Percentiles rank a stretch among this genome's conserved stretches.
Conservation (phyloP, 1,140 invertebrate species). For the Conus betulinus region DNA sequence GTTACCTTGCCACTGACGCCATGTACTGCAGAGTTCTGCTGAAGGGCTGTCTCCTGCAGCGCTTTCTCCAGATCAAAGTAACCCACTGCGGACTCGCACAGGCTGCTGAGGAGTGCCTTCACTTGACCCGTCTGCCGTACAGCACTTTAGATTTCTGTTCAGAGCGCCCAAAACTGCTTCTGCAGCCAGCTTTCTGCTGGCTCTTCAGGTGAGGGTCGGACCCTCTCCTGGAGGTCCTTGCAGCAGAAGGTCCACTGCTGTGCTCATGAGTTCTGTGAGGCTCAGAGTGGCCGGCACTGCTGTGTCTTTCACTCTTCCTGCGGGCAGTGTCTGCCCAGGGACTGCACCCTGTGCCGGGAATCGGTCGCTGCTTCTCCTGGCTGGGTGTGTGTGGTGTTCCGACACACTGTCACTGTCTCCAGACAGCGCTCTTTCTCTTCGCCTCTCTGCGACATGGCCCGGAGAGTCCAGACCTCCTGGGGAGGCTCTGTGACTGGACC, state of each 20-base stretch:
- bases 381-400: not conserved
- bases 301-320: not conserved
- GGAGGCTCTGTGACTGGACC: not conserved
- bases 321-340: not conserved
- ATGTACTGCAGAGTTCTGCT: not conserved
- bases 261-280: not conserved
- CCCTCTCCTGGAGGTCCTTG: not conserved
- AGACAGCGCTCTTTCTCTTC: not conserved
- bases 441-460: not conserved
- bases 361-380: not conserved
- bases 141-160: not conserved
- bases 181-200: not conserved
- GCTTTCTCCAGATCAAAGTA: conserved; percentile 26
- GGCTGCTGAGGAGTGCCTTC: not conserved
- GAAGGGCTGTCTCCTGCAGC: not conserved
- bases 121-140: not conserved
- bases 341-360: not conserved
- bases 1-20: not conserved
- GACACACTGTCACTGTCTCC: not conserved
- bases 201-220: not conserved
- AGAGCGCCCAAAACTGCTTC: not conserved
- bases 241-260: not conserved
- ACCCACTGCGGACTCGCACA: not conserved
- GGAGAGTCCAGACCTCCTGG: not conserved
- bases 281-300: not conserved